These are phyloP conservation scores for Lydus trimaculatus DNA, from an alignment of 2,888 invertebrate species.

Conservation along the genomic window DNA sequence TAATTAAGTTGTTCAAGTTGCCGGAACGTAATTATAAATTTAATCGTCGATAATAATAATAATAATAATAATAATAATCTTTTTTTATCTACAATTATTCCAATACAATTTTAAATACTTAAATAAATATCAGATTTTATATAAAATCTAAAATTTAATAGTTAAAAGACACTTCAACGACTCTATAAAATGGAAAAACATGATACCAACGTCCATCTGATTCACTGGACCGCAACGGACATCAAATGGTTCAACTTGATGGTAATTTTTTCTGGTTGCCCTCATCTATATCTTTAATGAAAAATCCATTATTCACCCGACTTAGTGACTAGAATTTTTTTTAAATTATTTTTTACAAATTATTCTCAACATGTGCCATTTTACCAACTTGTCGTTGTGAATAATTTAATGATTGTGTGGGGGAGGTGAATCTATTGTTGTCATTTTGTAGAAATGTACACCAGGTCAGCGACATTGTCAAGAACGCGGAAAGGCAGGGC, in stretches of 20 bases:
- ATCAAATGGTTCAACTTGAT: not conserved
- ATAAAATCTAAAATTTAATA: not conserved
- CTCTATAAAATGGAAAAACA: not conserved
- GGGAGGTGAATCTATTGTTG: not conserved
- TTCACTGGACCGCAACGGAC: conserved; percentile 1
- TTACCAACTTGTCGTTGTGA: not conserved
- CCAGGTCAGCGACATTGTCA: conserved; percentile 49
- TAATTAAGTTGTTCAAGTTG: not conserved
- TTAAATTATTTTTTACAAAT: not conserved
- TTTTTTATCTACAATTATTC: not conserved
- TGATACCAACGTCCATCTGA: not conserved
- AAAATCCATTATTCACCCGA: not conserved
- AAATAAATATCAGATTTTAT: not conserved
- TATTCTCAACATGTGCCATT: not conserved
- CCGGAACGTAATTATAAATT: conserved; percentile 1
- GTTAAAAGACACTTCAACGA: not conserved
- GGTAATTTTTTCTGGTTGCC: not conserved
- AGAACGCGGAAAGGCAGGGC: conserved; percentile 46
- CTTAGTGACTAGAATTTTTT: not conserved
- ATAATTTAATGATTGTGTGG: not conserved
- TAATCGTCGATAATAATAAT: not conserved
- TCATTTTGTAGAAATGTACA: conserved; percentile 35
- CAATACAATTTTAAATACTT: not conserved
- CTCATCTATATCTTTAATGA: not conserved
- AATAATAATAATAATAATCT: not conserved